Evolutionary conservation across 1,140 invertebrate species (phyloP), one percentile per base, ranked within the genome.

Genomic region (Pseudomyrmex flavicornis): DNA sequence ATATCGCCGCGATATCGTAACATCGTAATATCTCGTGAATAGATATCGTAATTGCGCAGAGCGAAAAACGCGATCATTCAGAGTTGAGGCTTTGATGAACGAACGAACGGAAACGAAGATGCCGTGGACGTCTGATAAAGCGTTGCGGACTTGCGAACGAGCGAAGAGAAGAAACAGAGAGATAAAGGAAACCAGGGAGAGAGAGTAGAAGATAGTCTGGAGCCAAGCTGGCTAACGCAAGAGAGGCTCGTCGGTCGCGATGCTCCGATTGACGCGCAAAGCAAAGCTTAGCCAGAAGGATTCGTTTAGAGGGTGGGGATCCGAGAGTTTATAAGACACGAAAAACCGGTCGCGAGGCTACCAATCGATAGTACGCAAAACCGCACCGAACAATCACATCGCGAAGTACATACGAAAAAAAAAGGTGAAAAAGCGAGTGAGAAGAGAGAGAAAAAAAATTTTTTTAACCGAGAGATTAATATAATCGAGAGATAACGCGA

Each of bases 241-340:
- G 88, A 92, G 91, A 88, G 91, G 92, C 91, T 93, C 89, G 91
- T 88, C 92, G 89, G 35, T 89, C 91, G 84, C 20, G 20, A n/a
- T 17, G 72, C 54, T 7, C 20, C 9, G 22, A 77, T 88, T 89
- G 91, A 87, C 74, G 89, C 83, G 83, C 91, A 92, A 70, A 50
- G 66, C 35, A 35, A 80, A 48, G 17, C 15, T 35, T 17, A 48
- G 26, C 62, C 9, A 35, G 35, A 35, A 35, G 7, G 35, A 35
- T 26, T 79, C 90, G 84, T 84, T 86, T 84, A 89, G 54, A 59
- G 90, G 35, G 93, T 94, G 93, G 93, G 93, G 93, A 70, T 88
- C 48, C 63, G 85, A 85, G 89, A 91, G 93, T 90, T 94, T 94
- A 94, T 94, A 94, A 94, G 93, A 93, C 91, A 92, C 90, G 83